Percentiles rank a stretch among this genome's conserved stretches.
phyloP scores from a whole-genome alignment of 92 coral and sea anemone species.

The Micromussa lordhowensis region DNA sequence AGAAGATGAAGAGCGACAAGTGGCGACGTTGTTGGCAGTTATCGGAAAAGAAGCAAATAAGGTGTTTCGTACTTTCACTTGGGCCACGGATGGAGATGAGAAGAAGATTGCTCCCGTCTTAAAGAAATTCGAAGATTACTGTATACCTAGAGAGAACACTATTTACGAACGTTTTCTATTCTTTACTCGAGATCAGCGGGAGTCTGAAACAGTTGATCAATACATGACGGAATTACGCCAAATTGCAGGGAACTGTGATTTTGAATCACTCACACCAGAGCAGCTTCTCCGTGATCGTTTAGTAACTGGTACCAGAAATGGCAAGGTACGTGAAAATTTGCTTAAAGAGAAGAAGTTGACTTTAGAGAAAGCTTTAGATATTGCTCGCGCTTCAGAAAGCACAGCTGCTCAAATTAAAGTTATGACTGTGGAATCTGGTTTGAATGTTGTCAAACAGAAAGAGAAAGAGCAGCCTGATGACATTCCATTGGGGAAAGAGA shows the following conservation, averaged over 20 bases:
- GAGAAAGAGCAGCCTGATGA: slow-evolving; percentile 28
- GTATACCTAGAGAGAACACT: too few relatives aligned
- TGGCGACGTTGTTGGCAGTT: slow-evolving; percentile 41
- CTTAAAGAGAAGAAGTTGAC: slow-evolving; percentile 55
- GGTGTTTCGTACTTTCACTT: too few relatives aligned
- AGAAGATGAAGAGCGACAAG: slow-evolving; percentile 47
- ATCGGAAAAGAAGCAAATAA: slow-evolving; percentile 56
- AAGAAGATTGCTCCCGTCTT: slow-evolving; percentile 45
- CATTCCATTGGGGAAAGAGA: slow-evolving; percentile 15
- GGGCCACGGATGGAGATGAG: slow-evolving; percentile 37
- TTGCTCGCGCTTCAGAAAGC: slow-evolving; percentile 48
- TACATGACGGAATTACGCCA: slow-evolving; percentile 55
- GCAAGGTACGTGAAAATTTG: slow-evolving; percentile 58
- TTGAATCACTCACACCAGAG: slow-evolving; percentile 50
- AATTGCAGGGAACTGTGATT: slow-evolving; percentile 63
- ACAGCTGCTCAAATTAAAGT: slow-evolving; percentile 49
- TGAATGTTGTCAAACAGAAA: slow-evolving; percentile 17
- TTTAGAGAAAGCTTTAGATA: slow-evolving; percentile 47
- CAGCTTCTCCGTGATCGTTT: slow-evolving; percentile 62
- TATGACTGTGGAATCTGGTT: slow-evolving; percentile 14
- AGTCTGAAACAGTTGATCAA: slow-evolving; percentile 51
- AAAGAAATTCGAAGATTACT: slow-evolving; percentile 54
- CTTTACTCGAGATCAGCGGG: too few relatives aligned
- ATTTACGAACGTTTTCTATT: too few relatives aligned
- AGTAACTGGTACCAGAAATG: slow-evolving; percentile 43